Percentiles rank a stretch among this genome's conserved stretches.
Conservation (phyloP, 2,113 vertebrate genomes). For the Geothlypis trichas region DNA sequence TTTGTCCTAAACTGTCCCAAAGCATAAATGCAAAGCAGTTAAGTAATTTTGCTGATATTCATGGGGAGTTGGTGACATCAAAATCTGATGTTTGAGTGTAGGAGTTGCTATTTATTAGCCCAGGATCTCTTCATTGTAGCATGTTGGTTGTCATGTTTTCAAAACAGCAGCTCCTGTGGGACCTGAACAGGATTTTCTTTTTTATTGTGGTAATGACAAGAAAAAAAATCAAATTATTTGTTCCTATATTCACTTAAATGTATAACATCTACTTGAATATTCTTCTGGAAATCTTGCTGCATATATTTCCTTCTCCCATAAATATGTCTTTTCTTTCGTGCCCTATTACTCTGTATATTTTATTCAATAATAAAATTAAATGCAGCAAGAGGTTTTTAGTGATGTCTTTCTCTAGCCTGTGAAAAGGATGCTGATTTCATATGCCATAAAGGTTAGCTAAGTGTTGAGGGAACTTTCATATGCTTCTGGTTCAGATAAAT, state of each 20-base stretch:
- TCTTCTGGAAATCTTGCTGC: background rate
- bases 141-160: background rate
- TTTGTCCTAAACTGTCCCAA: background rate
- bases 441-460: conserved; percentile 19
- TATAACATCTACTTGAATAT: background rate
- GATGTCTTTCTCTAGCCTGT: conserved; percentile 19
- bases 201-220: background rate
- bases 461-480: background rate
- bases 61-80: background rate
- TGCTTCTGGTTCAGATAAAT: conserved; percentile 27
- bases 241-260: background rate
- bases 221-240: background rate
- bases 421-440: conserved; percentile 45
- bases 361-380: conserved; percentile 19
- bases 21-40: background rate
- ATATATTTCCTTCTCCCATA: background rate
- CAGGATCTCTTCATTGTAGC: background rate
- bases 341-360: background rate
- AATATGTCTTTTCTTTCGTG: background rate
- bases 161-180: background rate
- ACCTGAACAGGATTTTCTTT: background rate
- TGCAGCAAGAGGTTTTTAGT: background rate
- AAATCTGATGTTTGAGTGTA: background rate
- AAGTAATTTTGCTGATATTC: background rate
- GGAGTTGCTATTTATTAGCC: background rate